A percentile compares a stretch with the other conserved stretches of the same genome.
Conservation (phyloP, 2,113 vertebrate genomes). For the Columba janthina region DNA sequence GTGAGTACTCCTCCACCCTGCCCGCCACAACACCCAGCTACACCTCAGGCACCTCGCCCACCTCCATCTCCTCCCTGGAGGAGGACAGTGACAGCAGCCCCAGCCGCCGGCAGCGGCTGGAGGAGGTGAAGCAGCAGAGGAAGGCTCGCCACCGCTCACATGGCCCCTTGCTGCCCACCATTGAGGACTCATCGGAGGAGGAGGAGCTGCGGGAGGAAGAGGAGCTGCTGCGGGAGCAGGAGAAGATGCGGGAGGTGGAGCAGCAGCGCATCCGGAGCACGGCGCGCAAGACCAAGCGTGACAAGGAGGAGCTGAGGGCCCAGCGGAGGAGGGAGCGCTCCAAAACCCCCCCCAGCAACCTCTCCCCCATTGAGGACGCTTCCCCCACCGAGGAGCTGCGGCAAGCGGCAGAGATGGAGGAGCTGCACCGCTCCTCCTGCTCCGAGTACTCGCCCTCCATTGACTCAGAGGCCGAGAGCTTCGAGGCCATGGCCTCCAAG, state of each 20-base stretch:
- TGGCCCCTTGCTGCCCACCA: constrained; percentile 94
- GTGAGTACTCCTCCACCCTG: constrained; percentile 95
- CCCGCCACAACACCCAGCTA: constrained; percentile 96
- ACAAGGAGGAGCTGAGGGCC: constrained; percentile 96
- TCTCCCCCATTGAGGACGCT: constrained; percentile 96
- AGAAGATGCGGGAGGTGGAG: constrained; percentile 97
- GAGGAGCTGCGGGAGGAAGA: constrained; percentile 97
- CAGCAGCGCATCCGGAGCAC: constrained; percentile 97
- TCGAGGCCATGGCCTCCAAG: constrained; percentile 86
- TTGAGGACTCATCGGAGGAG: constrained; percentile 97
- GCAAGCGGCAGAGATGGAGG: constrained; percentile 98
- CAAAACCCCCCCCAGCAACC: constrained; percentile 97
- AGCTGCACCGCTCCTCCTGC: constrained; percentile 96
- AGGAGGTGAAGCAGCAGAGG: constrained; percentile 96
- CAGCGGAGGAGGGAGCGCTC: constrained; percentile 95
- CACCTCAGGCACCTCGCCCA: constrained; percentile 95
- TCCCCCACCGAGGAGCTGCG: constrained; percentile 96
- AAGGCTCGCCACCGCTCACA: constrained; percentile 96
- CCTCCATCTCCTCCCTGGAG: constrained; percentile 96
- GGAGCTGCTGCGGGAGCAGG: constrained; percentile 94
- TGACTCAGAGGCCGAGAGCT: constrained; percentile 94
- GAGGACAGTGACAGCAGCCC: constrained; percentile 99
- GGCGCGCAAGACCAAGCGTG: constrained; percentile 92
- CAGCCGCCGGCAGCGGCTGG: constrained; percentile 91
- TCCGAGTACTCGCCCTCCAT: constrained; percentile 98